phyloP scores from a whole-genome alignment of 2,113 vertebrate genomes.

The Pluvianellus socialis region DNA sequence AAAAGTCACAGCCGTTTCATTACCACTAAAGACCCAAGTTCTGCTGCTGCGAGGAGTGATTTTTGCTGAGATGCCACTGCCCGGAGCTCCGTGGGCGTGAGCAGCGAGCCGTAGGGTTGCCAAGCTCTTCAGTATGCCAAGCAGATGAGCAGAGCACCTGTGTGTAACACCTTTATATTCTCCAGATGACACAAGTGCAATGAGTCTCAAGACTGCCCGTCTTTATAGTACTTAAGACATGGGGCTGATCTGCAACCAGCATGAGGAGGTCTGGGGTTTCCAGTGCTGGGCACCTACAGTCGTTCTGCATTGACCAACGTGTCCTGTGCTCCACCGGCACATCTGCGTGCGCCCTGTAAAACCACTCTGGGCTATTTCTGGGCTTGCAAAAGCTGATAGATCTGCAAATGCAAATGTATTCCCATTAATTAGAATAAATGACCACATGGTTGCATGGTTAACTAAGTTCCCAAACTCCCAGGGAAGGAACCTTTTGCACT shows the following conservation, averaged over 20 bases:
- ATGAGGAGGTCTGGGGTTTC: neutral
- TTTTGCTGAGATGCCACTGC: neutral
- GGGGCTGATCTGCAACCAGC: neutral
- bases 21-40: neutral
- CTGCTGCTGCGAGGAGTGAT: neutral
- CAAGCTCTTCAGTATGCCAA: neutral
- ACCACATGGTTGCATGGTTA: neutral
- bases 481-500: neutral
- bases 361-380: neutral
- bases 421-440: slow-evolving; percentile 15
- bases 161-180: neutral
- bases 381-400: neutral
- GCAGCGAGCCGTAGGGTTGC: neutral
- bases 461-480: neutral
- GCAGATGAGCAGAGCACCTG: neutral
- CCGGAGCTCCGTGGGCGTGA: neutral
- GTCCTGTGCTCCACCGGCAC: neutral
- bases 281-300: neutral
- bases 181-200: no score
- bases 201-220: neutral
- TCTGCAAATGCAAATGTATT: slow-evolving; percentile 21
- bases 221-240: neutral
- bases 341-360: neutral
- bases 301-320: neutral
- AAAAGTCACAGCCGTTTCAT: neutral